phyloP scores from a whole-genome alignment of 2,888 invertebrate genomes.

The Agonopterix alstromeriana region DNA sequence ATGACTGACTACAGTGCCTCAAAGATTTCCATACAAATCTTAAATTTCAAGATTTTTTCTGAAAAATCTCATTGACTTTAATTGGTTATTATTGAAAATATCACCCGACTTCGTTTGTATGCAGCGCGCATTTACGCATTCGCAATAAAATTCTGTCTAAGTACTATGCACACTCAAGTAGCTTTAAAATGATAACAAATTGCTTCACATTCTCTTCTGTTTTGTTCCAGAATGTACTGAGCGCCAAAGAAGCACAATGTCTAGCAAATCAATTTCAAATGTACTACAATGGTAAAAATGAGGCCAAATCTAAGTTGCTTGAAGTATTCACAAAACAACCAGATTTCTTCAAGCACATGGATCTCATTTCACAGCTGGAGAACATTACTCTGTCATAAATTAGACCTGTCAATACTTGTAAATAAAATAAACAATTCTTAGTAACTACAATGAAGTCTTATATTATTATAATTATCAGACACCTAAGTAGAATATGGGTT shows the following conservation, averaged over 20 bases:
- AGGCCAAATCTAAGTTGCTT: slow-evolving; percentile 78
- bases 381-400: slow-evolving; percentile 62
- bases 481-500: background rate
- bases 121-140: too few species aligned
- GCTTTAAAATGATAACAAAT: too few species aligned
- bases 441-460: too few species aligned
- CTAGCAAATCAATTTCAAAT: slow-evolving; percentile 90
- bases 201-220: slow-evolving; percentile 1
- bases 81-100: too few species aligned
- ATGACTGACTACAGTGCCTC: too few species aligned
- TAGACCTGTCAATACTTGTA: background rate
- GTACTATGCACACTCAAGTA: too few species aligned
- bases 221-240: slow-evolving; percentile 78
- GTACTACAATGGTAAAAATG: slow-evolving; percentile 84
- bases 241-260: slow-evolving; percentile 88
- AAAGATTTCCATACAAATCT: too few species aligned
- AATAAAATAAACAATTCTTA: background rate
- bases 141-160: too few species aligned
- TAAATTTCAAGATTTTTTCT: too few species aligned
- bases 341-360: slow-evolving; percentile 87
- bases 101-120: too few species aligned
- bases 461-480: too few species aligned
- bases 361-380: slow-evolving; percentile 86
- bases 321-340: slow-evolving; percentile 83
- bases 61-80: too few species aligned